Conservation (phyloP, 1,140 invertebrate genomes). For the Saccostrea cuccullata region DNA sequence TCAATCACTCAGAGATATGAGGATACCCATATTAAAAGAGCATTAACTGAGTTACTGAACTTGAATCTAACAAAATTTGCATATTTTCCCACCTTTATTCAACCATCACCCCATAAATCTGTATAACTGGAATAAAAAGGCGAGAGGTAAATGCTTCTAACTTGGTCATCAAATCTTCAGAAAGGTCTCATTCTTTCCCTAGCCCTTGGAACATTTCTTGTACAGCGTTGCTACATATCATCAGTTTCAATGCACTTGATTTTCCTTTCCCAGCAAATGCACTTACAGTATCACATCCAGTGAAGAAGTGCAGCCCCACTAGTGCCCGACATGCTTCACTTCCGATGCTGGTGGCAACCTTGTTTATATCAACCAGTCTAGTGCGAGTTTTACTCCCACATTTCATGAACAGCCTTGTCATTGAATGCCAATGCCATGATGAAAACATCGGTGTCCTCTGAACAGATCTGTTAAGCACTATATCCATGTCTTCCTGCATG, state of each 20-base stretch:
- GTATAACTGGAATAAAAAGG: neutral
- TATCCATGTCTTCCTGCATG: constrained; percentile 14
- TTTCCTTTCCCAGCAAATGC: too few relatives aligned
- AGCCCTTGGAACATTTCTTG: constrained; percentile 37
- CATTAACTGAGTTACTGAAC: too few relatives aligned
- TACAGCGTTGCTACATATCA: too few relatives aligned
- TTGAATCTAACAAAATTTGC: too few relatives aligned
- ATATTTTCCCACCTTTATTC: too few relatives aligned
- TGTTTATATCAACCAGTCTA: constrained; percentile 40
- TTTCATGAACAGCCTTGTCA: constrained; percentile 22
- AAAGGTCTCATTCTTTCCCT: constrained; percentile 38
- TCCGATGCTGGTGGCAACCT: too few relatives aligned
- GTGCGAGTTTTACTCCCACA: constrained; percentile 7
- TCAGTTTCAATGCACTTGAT: neutral
- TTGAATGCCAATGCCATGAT: constrained; percentile 39
- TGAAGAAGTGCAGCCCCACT: too few relatives aligned
- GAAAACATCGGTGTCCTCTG: constrained; percentile 53
- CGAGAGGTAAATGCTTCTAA: constrained; percentile 33
- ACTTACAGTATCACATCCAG: too few relatives aligned
- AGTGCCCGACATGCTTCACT: too few relatives aligned
- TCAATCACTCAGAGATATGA: too few relatives aligned
- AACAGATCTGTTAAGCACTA: constrained; percentile 24
- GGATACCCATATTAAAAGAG: too few relatives aligned
- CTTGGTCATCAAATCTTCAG: neutral
- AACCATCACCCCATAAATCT: too few relatives aligned